Percentiles rank a stretch among this genome's conserved stretches.
phyloP scores from a whole-genome alignment of 2,113 vertebrate genomes.

The Xiphorhynchus elegans region DNA sequence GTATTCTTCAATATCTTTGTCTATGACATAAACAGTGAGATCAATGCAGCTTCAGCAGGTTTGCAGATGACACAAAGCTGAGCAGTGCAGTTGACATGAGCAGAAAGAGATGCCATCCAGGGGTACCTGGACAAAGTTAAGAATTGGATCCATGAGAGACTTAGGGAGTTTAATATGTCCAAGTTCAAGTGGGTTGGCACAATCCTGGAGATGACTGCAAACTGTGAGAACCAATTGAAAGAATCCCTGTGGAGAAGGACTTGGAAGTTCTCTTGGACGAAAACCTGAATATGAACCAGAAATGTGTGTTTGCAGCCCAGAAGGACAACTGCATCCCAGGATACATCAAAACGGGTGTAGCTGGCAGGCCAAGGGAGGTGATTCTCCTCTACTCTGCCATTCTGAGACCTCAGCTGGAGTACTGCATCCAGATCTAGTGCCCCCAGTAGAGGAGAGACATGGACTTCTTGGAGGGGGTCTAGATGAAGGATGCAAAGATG shows the following conservation, averaged over 20 bases:
- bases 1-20: neutral
- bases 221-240: neutral
- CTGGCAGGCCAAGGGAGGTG: neutral
- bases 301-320: neutral
- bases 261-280: neutral
- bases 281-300: neutral
- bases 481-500: too few species aligned
- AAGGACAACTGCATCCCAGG: neutral
- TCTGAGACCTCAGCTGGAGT: too few species aligned
- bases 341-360: neutral
- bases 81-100: neutral
- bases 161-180: neutral
- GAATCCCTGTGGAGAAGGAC: neutral
- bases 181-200: neutral
- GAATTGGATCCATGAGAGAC: neutral
- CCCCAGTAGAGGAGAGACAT: too few species aligned
- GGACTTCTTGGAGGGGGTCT: too few species aligned
- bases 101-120: neutral
- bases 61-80: neutral
- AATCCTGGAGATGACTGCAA: neutral
- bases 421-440: too few species aligned
- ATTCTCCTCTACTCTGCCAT: neutral
- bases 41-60: neutral
- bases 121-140: neutral
- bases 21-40: neutral